Conservation (phyloP, 1,140 invertebrate species). For the Drosophila littoralis region DNA sequence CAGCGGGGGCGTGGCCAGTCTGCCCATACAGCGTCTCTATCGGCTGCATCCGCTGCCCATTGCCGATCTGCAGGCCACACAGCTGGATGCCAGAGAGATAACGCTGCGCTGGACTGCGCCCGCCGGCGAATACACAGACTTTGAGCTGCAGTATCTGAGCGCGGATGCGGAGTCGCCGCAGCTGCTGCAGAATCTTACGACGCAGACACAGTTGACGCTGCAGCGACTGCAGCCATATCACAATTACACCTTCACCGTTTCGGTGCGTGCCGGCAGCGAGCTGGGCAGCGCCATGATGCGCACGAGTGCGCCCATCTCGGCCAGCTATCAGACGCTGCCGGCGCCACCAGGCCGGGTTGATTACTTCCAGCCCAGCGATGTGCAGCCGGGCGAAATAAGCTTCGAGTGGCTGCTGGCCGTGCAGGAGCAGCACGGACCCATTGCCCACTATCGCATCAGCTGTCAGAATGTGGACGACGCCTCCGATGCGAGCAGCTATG, state of each 20-base stretch:
- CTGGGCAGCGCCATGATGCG: constrained; percentile 87
- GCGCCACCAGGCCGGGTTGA: constrained; percentile 91
- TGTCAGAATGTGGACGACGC: constrained; percentile 89
- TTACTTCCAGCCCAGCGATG: constrained; percentile 90
- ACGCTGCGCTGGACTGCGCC: constrained; percentile 92
- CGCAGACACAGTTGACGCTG: constrained; percentile 89
- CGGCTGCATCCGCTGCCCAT: constrained; percentile 94
- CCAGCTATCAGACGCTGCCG: constrained; percentile 92
- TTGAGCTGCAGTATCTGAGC: constrained; percentile 94
- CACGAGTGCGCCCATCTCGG: constrained; percentile 91
- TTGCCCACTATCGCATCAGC: constrained; percentile 91
- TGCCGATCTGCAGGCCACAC: constrained; percentile 89
- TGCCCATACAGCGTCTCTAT: constrained; percentile 92
- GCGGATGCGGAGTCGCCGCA: constrained; percentile 86
- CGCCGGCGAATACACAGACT: constrained; percentile 92
- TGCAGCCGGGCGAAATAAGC: constrained; percentile 91
- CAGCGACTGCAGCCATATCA: constrained; percentile 90
- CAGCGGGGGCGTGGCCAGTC: constrained; percentile 91
- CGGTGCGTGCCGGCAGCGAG: constrained; percentile 92
- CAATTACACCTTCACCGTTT: constrained; percentile 95
- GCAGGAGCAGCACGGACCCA: constrained; percentile 92
- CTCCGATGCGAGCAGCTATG: constrained; percentile 85
- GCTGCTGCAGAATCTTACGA: constrained; percentile 90
- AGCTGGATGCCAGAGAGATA: constrained; percentile 91
- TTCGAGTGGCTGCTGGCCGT: constrained; percentile 92